These are phyloP conservation scores for Parapsyche elsis DNA, from an alignment of 1,140 invertebrate species.

Conservation along the genomic window DNA sequence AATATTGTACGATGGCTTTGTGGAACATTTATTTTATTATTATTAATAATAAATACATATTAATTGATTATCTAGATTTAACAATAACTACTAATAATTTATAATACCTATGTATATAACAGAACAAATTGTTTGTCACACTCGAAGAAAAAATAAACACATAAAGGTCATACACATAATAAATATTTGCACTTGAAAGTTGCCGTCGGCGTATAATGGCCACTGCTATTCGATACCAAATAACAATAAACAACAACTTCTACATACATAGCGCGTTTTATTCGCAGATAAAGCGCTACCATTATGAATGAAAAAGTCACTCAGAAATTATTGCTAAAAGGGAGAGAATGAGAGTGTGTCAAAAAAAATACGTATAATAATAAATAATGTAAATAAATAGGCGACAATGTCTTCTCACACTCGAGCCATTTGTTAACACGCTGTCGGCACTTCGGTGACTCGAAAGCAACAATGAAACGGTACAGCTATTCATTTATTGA, in stretches of 20 bases:
- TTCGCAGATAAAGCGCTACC: slow-evolving; percentile 26
- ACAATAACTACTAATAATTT: no score
- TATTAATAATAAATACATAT: no score
- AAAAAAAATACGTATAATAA: slow-evolving; percentile 19
- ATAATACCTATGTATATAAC: not conserved
- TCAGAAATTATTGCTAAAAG: slow-evolving; percentile 36
- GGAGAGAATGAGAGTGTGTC: not conserved
- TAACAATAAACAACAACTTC: slow-evolving; percentile 49
- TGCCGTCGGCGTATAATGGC: slow-evolving; percentile 8
- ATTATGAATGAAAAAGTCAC: slow-evolving; percentile 50
- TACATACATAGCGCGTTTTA: not conserved
- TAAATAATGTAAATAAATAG: slow-evolving; percentile 47
- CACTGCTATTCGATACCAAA: not conserved
- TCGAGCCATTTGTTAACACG: slow-evolving; percentile 44
- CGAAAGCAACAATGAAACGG: slow-evolving; percentile 43
- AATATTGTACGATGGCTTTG: no score
- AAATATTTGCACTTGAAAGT: not conserved
- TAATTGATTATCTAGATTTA: no score
- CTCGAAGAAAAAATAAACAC: not conserved
- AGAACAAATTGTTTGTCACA: not conserved
- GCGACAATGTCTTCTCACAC: slow-evolving; percentile 47
- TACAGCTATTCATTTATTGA: slow-evolving; percentile 38
- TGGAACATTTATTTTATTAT: no score
- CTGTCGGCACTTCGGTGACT: slow-evolving; percentile 50
- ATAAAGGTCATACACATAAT: not conserved